Conservation (phyloP, 2,113 vertebrate genomes). For the Phylloscopus trochiloides region DNA sequence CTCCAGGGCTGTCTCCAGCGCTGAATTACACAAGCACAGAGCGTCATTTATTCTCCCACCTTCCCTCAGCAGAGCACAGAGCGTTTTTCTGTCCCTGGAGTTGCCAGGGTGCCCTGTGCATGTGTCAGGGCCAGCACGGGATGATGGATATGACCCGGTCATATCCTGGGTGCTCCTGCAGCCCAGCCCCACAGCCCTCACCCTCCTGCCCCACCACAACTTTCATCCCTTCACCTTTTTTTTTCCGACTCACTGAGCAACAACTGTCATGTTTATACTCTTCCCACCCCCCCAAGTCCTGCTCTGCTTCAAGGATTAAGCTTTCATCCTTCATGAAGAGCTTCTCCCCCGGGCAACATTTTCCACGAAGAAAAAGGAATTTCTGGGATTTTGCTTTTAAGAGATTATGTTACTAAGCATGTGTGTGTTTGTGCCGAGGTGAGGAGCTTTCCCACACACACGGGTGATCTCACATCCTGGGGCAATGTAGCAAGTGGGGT, state of each 20-base stretch:
- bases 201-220: not conserved
- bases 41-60: not conserved
- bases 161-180: not conserved
- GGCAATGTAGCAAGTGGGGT: rapidly evolving
- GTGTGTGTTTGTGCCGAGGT: not conserved
- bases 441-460: not conserved
- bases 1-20: not conserved
- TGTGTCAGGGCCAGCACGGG: rapidly evolving
- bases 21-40: not conserved
- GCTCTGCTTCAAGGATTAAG: conserved; percentile 65
- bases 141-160: rapidly evolving
- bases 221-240: not conserved
- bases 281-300: not conserved
- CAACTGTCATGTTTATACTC: conserved; percentile 29
- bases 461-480: not conserved
- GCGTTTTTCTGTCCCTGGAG: not conserved
- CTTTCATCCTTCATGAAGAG: conserved; percentile 54
- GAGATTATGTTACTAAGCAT: conserved; percentile 53
- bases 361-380: conserved; percentile 58
- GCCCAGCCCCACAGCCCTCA: not conserved
- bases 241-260: not conserved
- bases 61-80: not conserved
- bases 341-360: conserved; percentile 55
- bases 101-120: not conserved
- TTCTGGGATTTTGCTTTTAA: conserved; percentile 63